These are phyloP conservation scores for Thalassaphorura encarpata DNA, from an alignment of 1,140 invertebrate genomes.

Conservation along the genomic window DNA sequence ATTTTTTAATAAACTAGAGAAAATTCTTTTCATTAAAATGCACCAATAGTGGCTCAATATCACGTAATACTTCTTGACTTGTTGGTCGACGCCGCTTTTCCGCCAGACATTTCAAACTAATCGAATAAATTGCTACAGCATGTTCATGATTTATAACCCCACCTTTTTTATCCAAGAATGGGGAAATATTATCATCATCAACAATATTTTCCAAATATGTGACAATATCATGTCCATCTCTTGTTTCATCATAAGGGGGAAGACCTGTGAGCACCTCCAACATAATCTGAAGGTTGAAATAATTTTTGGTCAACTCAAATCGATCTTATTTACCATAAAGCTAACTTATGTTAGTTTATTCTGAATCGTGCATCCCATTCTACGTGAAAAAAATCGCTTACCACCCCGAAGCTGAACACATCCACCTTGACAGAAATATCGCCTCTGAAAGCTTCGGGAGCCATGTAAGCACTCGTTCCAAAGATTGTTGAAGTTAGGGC, in stretches of 20 bases:
- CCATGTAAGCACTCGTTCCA: constrained; percentile 64
- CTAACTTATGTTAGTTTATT: background rate
- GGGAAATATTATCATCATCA: constrained; percentile 33
- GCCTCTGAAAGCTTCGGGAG: constrained; percentile 58
- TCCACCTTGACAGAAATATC: constrained; percentile 63
- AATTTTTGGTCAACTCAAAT: background rate
- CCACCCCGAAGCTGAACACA: constrained; percentile 65
- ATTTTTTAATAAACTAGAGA: too few species aligned
- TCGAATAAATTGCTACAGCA: constrained; percentile 35
- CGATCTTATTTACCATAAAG: background rate
- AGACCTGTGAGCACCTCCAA: constrained; percentile 58
- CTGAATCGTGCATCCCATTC: background rate
- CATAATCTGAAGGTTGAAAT: constrained; percentile 39
- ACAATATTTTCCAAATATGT: constrained; percentile 35
- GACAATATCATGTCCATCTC: constrained; percentile 45
- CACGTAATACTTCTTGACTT: constrained; percentile 27
- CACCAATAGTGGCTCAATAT: too few species aligned
- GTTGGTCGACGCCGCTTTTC: constrained; percentile 39
- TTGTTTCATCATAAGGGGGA: constrained; percentile 46
- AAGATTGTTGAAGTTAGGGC: constrained; percentile 45
- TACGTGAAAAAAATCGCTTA: constrained; percentile 34
- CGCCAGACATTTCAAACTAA: constrained; percentile 36
- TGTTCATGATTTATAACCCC: constrained; percentile 19
- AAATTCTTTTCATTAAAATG: too few species aligned
- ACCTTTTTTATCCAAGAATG: constrained; percentile 33